Evolutionary conservation across 2,113 vertebrate species (phyloP).

Genomic region (Erpornis zantholeuca): DNA sequence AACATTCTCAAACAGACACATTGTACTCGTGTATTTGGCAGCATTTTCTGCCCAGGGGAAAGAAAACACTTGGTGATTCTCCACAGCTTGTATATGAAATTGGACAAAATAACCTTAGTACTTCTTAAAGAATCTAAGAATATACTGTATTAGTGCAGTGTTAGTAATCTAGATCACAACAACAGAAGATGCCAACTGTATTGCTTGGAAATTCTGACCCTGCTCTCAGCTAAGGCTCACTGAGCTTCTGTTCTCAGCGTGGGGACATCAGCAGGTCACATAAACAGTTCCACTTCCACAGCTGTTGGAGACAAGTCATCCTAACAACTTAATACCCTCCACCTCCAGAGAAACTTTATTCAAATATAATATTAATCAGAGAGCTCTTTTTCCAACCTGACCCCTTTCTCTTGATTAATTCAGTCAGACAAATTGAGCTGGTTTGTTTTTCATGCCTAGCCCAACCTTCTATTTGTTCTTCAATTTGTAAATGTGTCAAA

Average conservation of each 20-base stretch:
- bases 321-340: neutral
- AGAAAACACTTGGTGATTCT: neutral
- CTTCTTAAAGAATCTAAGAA: neutral
- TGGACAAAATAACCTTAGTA: neutral
- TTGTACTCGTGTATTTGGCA: neutral
- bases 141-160: neutral
- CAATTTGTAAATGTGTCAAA: constrained; percentile 31
- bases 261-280: accelerated
- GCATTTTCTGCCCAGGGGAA: neutral
- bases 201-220: neutral
- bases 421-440: neutral
- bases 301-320: neutral
- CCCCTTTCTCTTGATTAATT: neutral
- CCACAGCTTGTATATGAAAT: neutral
- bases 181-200: neutral
- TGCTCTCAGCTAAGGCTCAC: neutral
- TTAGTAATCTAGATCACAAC: neutral
- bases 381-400: neutral
- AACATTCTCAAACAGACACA: neutral
- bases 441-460: neutral
- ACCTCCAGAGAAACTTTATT: neutral
- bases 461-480: neutral
- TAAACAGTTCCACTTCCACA: neutral
- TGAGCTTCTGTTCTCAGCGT: neutral
- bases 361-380: neutral